A percentile compares a stretch with the other conserved stretches of the same genome.
Evolutionary conservation across 2,888 invertebrate genomes (phyloP).

Genomic region (Cataglyphis livida): DNA sequence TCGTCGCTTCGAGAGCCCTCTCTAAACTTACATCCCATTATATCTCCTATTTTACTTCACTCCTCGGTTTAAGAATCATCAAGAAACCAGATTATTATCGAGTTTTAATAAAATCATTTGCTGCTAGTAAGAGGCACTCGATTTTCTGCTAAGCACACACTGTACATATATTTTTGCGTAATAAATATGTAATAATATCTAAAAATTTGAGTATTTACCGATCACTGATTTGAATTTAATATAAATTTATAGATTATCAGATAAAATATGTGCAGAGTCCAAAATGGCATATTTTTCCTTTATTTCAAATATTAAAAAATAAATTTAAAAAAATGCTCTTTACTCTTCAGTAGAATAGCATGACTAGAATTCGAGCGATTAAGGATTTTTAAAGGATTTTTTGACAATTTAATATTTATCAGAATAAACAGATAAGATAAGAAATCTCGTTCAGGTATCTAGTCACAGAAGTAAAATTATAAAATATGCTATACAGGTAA

Average conservation of each 20-base stretch:
- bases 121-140: background rate
- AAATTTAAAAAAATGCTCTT: background rate
- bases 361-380: background rate
- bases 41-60: constrained; percentile 15
- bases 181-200: background rate
- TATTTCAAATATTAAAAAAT: background rate
- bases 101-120: background rate
- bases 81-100: constrained; percentile 1
- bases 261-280: background rate
- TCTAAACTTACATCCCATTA: constrained; percentile 63
- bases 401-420: background rate
- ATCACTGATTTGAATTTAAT: background rate
- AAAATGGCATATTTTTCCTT: background rate
- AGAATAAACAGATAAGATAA: background rate
- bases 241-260: background rate
- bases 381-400: background rate
- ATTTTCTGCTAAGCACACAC: background rate
- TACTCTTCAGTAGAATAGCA: background rate
- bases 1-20: constrained; percentile 62
- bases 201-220: background rate
- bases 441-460: background rate
- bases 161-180: background rate
- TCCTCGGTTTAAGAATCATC: constrained; percentile 34
- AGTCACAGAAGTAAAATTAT: background rate
- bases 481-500: background rate